Evolutionary conservation across 2,797 vertebrate genomes (phyloP), one percentile per base, ranked within the genome.

Genomic region (Mormyrops attenuatus): DNA sequence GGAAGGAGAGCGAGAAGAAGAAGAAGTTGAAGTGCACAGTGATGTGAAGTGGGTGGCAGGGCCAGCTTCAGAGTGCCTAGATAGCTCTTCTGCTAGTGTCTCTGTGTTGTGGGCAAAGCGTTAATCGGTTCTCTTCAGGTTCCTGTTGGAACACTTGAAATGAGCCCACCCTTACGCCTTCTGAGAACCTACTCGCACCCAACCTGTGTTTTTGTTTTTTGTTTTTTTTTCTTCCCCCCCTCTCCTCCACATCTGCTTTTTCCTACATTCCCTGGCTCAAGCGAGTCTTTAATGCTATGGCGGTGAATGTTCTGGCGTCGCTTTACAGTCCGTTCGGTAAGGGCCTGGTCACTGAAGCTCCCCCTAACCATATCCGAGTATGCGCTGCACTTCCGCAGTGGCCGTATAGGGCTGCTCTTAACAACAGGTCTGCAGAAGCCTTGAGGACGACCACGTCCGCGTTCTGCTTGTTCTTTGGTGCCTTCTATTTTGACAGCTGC

Each of bases 1-100:
- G 97, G 90, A 97, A 97, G 88, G 96, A 89, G 92, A 94, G 92
- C 91, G 95, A 82, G 22, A 98, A 93, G 94, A 96, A 96, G 94
- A 96, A 96, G 69, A 96, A 96, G 94, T 47, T 0, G n/a, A 96
- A 96, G 93, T 96, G 96, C 88, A 88, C 91, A 90, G 94, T 96
- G 85, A 93, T 96, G 94, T 96, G 95, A 94, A 94, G 13, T 89
- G 26, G 80, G 20, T 17, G 2, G 89, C 84, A 87, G 30, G 13
- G 6, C 5, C 15, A 0, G 2, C 52, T 34, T 47, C 6, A 15
- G 55, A 26, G 47, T 2, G 20, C n/a, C 7, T 47, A 50, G 26
- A 57, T 55, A 5, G 20, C 73, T 44, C 47, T 63, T 17, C 15
- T 7, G 41, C 50, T 57, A 50, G 60, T 88, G 66, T 90, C 89